A percentile compares a stretch with the other conserved stretches of the same genome.
phyloP scores from a whole-genome alignment of 2,888 invertebrate genomes.

The Disparrhopalites patrizii region DNA sequence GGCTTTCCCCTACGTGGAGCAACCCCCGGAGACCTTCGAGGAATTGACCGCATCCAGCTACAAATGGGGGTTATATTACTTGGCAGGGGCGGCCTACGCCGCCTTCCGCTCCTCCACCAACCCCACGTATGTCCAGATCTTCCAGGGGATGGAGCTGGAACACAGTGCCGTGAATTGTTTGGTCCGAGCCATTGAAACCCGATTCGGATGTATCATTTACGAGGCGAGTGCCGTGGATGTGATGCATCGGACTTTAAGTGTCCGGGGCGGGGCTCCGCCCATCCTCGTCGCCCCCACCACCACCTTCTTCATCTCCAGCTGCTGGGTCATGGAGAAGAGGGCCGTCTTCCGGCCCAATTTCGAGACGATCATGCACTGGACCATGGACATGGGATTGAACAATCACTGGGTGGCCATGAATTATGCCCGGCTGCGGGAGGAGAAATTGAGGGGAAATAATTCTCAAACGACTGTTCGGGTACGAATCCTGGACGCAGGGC shows the following conservation, averaged over 20 bases:
- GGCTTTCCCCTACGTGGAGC: constrained; percentile 37
- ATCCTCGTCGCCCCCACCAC: constrained; percentile 35
- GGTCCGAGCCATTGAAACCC: constrained; percentile 20
- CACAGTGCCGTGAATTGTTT: constrained; percentile 38
- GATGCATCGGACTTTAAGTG: constrained; percentile 37
- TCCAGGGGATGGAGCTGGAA: constrained; percentile 39
- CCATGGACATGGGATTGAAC: constrained; percentile 23
- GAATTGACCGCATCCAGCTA: constrained; percentile 33
- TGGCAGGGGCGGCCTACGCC: constrained; percentile 39
- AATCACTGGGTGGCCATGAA: constrained; percentile 19
- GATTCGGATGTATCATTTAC: constrained; percentile 43
- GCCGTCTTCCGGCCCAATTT: constrained; percentile 19
- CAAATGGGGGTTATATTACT: constrained; percentile 37
- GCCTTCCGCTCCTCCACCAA: constrained; percentile 40
- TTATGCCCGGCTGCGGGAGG: constrained; percentile 10
- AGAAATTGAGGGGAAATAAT: not conserved
- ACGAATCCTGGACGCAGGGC: constrained; percentile 4
- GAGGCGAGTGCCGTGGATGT: constrained; percentile 42
- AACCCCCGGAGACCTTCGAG: constrained; percentile 37
- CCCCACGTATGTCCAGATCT: constrained; percentile 40
- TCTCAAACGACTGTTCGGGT: constrained; percentile 18
- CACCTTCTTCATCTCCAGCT: constrained; percentile 33
- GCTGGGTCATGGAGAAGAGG: constrained; percentile 34
- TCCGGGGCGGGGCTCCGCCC: constrained; percentile 32
- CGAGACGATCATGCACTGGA: constrained; percentile 17